Percentiles rank a stretch among this genome's conserved stretches.
Evolutionary conservation across 2,113 vertebrate genomes (phyloP).

Genomic region (Ciconia maguari): DNA sequence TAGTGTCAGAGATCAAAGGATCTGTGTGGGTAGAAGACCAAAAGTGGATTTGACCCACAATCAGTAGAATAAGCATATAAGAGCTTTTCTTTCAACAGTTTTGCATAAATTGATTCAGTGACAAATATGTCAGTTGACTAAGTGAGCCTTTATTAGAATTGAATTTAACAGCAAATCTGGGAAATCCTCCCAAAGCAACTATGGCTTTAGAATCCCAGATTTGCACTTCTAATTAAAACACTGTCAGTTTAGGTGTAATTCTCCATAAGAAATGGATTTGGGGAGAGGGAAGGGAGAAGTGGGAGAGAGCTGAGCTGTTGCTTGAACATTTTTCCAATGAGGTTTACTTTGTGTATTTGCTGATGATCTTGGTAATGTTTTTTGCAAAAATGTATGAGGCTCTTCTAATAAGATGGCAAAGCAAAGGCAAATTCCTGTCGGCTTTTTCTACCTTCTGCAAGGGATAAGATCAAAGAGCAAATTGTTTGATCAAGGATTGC

Average conservation of each 20-base stretch:
- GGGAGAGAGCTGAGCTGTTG: neutral
- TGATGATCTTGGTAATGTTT: conserved; percentile 39
- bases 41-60: conserved; percentile 37
- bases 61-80: neutral
- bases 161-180: conserved; percentile 61
- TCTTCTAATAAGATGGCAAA: conserved; percentile 38
- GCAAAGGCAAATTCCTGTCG: conserved; percentile 20
- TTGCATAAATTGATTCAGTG: conserved; percentile 33
- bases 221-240: conserved; percentile 71
- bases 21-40: conserved; percentile 8
- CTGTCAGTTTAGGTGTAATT: conserved; percentile 64
- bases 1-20: neutral
- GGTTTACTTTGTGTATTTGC: conserved; percentile 33
- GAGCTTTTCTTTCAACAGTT: conserved; percentile 12
- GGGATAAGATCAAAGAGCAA: conserved; percentile 64
- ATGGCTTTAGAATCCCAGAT: conserved; percentile 54
- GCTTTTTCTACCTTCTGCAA: neutral
- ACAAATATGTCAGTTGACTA: conserved; percentile 50
- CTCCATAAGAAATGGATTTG: conserved; percentile 34
- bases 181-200: conserved; percentile 63
- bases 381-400: neutral
- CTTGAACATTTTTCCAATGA: conserved; percentile 5
- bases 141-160: conserved; percentile 53
- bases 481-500: conserved; percentile 21
- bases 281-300: neutral